Percentiles rank a stretch among this genome's conserved stretches.
Conservation (phyloP, 1,140 invertebrate species). For the Centruroides sculpturatus region DNA sequence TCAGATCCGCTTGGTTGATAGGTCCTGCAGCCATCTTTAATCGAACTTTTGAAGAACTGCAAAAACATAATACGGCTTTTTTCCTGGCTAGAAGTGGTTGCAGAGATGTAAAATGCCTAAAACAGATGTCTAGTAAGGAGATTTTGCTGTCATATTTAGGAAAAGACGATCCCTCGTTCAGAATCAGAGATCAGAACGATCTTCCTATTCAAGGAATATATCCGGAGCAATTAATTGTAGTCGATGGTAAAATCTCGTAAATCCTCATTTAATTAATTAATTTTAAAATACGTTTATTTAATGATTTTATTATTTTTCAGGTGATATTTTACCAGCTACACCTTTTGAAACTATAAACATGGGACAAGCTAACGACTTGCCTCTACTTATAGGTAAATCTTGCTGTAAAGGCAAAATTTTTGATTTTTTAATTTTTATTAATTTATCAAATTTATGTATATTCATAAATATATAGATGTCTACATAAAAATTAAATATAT, state of each 20-base stretch:
- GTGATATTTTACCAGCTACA: too few species aligned
- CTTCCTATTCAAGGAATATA: slow-evolving; percentile 19
- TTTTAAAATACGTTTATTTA: too few species aligned
- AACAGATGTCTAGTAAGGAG: slow-evolving; percentile 2
- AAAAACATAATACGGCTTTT: neutral
- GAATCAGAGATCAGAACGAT: slow-evolving; percentile 20
- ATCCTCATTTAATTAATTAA: neutral
- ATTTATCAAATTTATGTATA: too few species aligned
- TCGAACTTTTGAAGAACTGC: slow-evolving; percentile 7
- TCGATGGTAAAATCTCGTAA: slow-evolving; percentile 14
- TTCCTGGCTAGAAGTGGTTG: slow-evolving; percentile 8
- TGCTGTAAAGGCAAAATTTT: too few species aligned
- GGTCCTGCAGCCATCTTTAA: slow-evolving; percentile 17
- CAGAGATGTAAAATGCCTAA: slow-evolving; percentile 8
- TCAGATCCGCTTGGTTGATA: slow-evolving; percentile 14
- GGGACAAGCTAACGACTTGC: too few species aligned
- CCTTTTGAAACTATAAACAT: too few species aligned
- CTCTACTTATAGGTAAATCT: too few species aligned
- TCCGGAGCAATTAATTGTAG: slow-evolving; percentile 17
- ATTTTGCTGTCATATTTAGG: slow-evolving; percentile 14
- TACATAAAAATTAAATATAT: too few species aligned
- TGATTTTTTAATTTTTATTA: too few species aligned
- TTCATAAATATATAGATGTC: too few species aligned
- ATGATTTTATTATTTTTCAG: too few species aligned
- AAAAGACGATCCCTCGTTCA: slow-evolving; percentile 18